phyloP scores from a whole-genome alignment of 2,113 vertebrate species.

The Lamprotornis superbus region DNA sequence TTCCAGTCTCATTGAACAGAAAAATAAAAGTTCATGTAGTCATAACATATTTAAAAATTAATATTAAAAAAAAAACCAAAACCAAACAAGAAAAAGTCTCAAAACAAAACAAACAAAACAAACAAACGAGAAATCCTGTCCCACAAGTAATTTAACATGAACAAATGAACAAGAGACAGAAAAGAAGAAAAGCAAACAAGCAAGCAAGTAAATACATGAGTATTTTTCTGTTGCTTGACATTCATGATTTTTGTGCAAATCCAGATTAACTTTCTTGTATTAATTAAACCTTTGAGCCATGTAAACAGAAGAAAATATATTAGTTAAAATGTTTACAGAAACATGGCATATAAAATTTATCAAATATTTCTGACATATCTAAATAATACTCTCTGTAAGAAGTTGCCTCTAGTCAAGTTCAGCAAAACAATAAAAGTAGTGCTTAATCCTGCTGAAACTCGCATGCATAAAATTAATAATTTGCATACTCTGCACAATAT shows the following conservation, averaged over 20 bases:
- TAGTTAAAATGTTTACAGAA: conserved; percentile 1
- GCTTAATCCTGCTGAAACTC: background rate
- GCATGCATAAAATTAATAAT: background rate
- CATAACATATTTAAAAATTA: background rate
- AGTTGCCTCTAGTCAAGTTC: background rate
- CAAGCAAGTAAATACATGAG: background rate
- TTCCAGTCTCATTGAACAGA: background rate
- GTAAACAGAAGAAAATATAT: background rate
- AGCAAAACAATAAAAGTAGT: background rate
- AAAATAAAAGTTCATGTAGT: background rate
- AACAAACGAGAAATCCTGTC: background rate
- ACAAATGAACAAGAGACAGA: background rate
- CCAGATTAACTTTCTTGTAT: background rate
- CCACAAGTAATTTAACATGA: background rate
- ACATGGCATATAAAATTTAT: background rate
- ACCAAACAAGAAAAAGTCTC: background rate
- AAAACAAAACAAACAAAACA: background rate
- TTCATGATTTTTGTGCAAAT: background rate
- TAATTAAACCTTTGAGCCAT: conserved; percentile 22
- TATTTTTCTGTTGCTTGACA: background rate
- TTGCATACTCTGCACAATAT: background rate
- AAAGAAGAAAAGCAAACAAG: background rate
- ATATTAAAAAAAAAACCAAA: background rate
- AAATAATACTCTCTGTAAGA: background rate
- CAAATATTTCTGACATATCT: background rate